Evolutionary conservation across 2,888 invertebrate species (phyloP).

Genomic region (Sabatieria punctata): DNA sequence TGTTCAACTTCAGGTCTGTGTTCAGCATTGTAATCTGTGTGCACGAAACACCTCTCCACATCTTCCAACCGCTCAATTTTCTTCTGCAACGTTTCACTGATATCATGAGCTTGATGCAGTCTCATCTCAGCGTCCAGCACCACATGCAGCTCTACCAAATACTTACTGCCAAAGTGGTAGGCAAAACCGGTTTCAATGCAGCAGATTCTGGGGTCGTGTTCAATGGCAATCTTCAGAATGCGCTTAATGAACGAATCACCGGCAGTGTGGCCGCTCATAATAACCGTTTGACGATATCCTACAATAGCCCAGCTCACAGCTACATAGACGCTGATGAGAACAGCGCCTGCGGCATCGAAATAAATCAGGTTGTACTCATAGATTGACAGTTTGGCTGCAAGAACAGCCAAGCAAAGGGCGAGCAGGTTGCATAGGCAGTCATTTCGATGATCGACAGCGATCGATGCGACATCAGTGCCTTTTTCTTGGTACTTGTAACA

Average conservation of each 20-base stretch:
- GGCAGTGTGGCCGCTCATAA: constrained; percentile 26
- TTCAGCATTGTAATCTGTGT: constrained; percentile 37
- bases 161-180: constrained; percentile 39
- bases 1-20: constrained; percentile 36
- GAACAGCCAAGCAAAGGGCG: constrained; percentile 35
- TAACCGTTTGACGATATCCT: constrained; percentile 31
- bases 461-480: constrained; percentile 30
- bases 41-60: constrained; percentile 40
- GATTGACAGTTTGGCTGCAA: constrained; percentile 23
- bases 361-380: constrained; percentile 28
- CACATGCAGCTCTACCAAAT: constrained; percentile 35
- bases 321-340: constrained; percentile 37
- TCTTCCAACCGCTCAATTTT: constrained; percentile 36
- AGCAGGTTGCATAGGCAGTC: constrained; percentile 37
- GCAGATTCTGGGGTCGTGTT: constrained; percentile 24
- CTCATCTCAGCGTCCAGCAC: constrained; percentile 36
- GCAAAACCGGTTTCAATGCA: constrained; percentile 38
- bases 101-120: constrained; percentile 36
- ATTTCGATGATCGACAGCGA: constrained; percentile 39
- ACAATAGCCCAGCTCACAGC: constrained; percentile 34
- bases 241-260: constrained; percentile 30
- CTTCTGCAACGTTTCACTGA: constrained; percentile 37
- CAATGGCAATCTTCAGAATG: constrained; percentile 28
- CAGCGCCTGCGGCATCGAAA: constrained; percentile 38
- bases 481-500: constrained; percentile 23